These are phyloP conservation scores for Numida meleagris DNA, from an alignment of 2,113 vertebrate species.

Conservation along the genomic window DNA sequence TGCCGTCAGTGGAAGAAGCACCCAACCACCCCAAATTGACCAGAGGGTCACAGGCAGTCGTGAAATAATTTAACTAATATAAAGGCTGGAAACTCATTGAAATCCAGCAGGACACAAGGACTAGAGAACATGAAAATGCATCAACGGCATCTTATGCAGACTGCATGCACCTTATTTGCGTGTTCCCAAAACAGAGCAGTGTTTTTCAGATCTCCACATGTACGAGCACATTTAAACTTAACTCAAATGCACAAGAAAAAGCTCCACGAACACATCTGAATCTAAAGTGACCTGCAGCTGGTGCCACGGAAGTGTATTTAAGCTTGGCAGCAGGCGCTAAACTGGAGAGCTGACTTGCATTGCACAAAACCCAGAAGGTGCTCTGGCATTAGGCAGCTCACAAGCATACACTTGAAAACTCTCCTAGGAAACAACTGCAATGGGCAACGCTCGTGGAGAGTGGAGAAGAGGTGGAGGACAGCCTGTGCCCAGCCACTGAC, in stretches of 20 bases:
- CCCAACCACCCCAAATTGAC: background rate
- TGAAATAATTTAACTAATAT: background rate
- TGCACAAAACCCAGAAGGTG: slow-evolving; percentile 26
- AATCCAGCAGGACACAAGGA: background rate
- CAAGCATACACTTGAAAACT: background rate
- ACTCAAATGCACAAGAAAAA: background rate
- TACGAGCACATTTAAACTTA: background rate
- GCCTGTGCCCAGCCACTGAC: background rate
- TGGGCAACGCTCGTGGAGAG: fast-evolving
- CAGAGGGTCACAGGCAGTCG: background rate
- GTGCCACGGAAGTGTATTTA: background rate
- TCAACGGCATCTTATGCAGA: background rate
- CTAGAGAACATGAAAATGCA: background rate
- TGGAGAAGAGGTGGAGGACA: background rate
- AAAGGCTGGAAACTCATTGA: background rate
- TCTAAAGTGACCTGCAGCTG: background rate
- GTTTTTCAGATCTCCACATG: background rate
- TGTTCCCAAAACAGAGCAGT: background rate
- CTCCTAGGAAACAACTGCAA: background rate
- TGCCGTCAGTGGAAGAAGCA: background rate
- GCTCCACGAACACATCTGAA: background rate
- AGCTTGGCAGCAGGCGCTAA: background rate
- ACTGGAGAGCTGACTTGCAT: background rate
- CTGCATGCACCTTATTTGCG: fast-evolving
- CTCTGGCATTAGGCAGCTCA: background rate